These are phyloP conservation scores for Amblyteles armatorius DNA, from an alignment of 2,888 invertebrate genomes.

Conservation along the genomic window DNA sequence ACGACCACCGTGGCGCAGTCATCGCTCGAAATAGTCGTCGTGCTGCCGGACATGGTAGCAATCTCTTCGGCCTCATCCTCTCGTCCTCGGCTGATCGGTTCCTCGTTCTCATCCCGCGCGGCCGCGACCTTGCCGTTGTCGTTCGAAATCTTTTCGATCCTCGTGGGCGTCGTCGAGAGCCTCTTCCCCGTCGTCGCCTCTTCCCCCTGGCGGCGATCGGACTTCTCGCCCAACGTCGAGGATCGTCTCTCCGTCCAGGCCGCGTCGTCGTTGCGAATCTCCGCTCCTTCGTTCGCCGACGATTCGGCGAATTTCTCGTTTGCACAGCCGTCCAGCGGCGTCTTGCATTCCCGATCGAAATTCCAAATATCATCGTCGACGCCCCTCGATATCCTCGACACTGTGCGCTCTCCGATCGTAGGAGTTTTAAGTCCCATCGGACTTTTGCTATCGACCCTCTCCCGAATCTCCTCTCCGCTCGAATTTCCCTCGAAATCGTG, in stretches of 20 bases:
- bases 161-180: conserved; percentile 31
- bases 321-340: conserved; percentile 9
- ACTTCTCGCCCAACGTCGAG: conserved; percentile 19
- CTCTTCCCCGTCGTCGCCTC: background rate
- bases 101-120: conserved; percentile 20
- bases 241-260: conserved; percentile 1
- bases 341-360: conserved; percentile 3
- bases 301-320: conserved; percentile 26
- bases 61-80: conserved; percentile 6
- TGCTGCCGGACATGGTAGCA: conserved; percentile 33
- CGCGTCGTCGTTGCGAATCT: conserved; percentile 8
- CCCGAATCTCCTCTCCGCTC: background rate
- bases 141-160: conserved; percentile 20
- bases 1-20: conserved; percentile 80
- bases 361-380: conserved; percentile 13
- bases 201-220: background rate
- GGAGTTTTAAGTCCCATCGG: background rate
- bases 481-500: background rate
- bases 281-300: conserved; percentile 10
- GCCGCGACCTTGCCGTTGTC: conserved; percentile 39
- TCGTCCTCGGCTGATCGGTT: conserved; percentile 11
- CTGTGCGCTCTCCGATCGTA: background rate
- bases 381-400: background rate
- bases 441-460: background rate
- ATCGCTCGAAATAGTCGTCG: conserved; percentile 73